phyloP scores from a whole-genome alignment of 2,797 vertebrate genomes.

The Cichlasoma orientale region DNA sequence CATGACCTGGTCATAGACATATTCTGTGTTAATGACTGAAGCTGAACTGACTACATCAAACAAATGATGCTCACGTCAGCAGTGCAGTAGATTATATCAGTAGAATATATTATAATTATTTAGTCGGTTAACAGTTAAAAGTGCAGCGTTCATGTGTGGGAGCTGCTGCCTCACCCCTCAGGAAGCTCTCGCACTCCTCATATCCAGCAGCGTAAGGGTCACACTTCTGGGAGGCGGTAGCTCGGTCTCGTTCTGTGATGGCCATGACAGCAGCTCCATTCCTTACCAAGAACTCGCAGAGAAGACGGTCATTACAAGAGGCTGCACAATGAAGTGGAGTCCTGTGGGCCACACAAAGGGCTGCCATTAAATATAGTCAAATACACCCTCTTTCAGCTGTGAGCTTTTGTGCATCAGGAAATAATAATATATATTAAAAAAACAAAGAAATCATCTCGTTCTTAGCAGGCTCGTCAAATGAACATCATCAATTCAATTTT shows the following conservation, averaged over 20 bases:
- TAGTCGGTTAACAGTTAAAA: background rate
- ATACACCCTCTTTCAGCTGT: background rate
- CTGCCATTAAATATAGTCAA: fast-evolving
- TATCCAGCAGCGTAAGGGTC: constrained; percentile 88
- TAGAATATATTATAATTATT: background rate
- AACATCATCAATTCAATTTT: no score
- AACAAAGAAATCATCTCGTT: no score
- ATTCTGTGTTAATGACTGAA: background rate
- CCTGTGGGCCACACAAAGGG: constrained; percentile 70
- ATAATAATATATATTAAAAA: no score
- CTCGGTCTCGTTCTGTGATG: constrained; percentile 86
- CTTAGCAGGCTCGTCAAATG: no score
- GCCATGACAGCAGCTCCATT: constrained; percentile 90
- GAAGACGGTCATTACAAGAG: constrained; percentile 88
- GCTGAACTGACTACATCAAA: background rate
- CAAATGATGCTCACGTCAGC: background rate
- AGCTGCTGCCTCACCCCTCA: constrained; percentile 80
- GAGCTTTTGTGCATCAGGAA: background rate
- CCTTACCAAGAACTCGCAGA: constrained; percentile 89
- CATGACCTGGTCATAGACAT: background rate
- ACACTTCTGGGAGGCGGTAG: constrained; percentile 89
- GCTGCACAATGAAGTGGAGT: constrained; percentile 91
- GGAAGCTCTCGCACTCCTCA: constrained; percentile 86
- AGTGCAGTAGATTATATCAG: background rate
- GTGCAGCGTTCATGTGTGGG: background rate